Conservation (phyloP, 2,797 vertebrate genomes). For the Tenualosa ilisha region DNA sequence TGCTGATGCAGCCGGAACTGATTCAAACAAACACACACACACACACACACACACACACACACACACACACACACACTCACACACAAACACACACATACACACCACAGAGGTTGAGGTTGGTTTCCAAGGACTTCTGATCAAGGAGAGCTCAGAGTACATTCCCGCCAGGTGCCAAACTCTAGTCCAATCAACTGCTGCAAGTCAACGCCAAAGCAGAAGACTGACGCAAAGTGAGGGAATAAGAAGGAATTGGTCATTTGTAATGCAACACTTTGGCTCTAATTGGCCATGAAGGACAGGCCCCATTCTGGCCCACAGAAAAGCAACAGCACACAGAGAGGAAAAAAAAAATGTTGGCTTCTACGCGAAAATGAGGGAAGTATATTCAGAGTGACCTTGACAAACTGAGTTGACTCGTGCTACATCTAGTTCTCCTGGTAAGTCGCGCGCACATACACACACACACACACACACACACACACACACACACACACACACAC, state of each 20-base stretch:
- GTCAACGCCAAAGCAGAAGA: neutral
- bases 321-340: neutral
- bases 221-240: neutral
- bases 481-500: conserved; percentile 34
- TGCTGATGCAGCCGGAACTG: neutral
- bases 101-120: neutral
- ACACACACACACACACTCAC: too few relatives aligned
- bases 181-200: neutral
- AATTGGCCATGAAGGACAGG: conserved; percentile 56
- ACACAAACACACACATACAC: too few relatives aligned
- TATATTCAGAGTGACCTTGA: conserved; percentile 19
- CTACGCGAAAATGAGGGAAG: neutral
- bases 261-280: conserved; percentile 36
- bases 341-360: neutral
- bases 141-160: neutral
- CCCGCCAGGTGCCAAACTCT: neutral
- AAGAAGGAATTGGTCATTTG: conserved; percentile 16
- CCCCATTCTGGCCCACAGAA: conserved; percentile 24
- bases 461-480: conserved; percentile 34
- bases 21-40: neutral
- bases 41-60: neutral
- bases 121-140: neutral
- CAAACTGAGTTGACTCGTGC: conserved; percentile 1
- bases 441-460: neutral
- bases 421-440: conserved; percentile 1